Percentiles rank a stretch among this genome's conserved stretches.
phyloP scores from a whole-genome alignment of 2,888 invertebrate genomes.

The Dasysyrphus tricinctus region DNA sequence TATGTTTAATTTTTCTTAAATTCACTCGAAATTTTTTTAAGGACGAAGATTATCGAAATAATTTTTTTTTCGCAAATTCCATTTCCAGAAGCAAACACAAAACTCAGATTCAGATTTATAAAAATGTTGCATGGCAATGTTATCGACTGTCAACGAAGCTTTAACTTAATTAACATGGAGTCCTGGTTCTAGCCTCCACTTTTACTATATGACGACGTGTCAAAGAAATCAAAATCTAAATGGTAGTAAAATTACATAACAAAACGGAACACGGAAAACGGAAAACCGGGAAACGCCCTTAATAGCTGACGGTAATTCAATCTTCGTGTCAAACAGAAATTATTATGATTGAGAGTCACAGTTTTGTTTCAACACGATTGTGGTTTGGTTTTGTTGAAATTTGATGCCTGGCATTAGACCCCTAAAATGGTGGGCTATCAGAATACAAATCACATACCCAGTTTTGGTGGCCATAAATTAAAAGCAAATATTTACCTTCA shows the following conservation, averaged over 20 bases:
- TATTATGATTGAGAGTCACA: slow-evolving; percentile 66
- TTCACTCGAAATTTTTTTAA: neutral
- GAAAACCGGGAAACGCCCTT: slow-evolving; percentile 19
- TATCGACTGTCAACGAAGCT: neutral
- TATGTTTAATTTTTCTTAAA: no score
- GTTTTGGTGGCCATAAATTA: slow-evolving; percentile 57
- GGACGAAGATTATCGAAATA: no score
- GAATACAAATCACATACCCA: slow-evolving; percentile 40
- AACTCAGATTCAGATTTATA: neutral
- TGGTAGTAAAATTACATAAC: slow-evolving; percentile 1
- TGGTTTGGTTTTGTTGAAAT: slow-evolving; percentile 40
- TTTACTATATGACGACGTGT: neutral
- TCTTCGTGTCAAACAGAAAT: slow-evolving; percentile 59
- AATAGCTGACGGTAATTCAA: slow-evolving; percentile 56
- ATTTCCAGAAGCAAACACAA: neutral
- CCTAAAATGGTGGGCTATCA: slow-evolving; percentile 35
- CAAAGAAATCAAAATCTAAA: neutral
- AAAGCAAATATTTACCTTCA: slow-evolving; percentile 72
- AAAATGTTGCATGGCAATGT: neutral
- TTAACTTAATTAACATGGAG: neutral
- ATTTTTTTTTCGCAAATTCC: neutral
- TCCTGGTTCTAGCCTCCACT: neutral
- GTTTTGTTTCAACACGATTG: slow-evolving; percentile 25
- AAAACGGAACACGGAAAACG: neutral
- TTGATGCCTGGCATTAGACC: slow-evolving; percentile 45